Evolutionary conservation across 1,140 invertebrate genomes (phyloP), one percentile per base, ranked within the genome.

Genomic region (Atta texana): DNA sequence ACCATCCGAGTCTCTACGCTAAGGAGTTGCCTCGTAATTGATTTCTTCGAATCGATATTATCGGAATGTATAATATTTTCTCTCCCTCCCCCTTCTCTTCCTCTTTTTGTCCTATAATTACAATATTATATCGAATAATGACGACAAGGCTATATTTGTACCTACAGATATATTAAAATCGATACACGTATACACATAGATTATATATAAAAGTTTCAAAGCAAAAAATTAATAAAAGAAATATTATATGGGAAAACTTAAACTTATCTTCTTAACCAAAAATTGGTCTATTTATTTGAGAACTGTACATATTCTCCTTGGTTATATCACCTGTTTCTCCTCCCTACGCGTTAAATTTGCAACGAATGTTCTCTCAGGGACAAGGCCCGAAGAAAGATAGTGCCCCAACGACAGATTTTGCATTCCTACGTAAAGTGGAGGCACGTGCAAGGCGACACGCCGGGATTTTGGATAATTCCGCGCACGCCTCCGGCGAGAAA

Each of bases 41-140:
- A 87, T 89, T 89, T 89, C 88, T 89, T 57, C 53, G 66, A 75
- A 89, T 78, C 69, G 76, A 88, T 77, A 86, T 76, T 81, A 66
- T 72, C 49, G 53, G 31, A 8, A 12, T 55, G 21, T 68, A 49
- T 14, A 68, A 44, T 68, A 4, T 63, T 57, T 0, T 66, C 12
- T 61, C 34, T 59, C 51, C 1, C 16, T 34, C 49, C 21, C 44
- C 12, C 2, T 0, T 0, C 14, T 57, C 8, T 57, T 1, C 10
- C 7, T 28, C 21, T 44, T 55, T 16, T 28, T 28, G 12, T 51
- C 14, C 6, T 10, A 51, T 24, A 51, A 69, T 51, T 68, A 34
- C 0, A 34, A 34, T 6, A 44, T 44, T 69, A 69, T 24, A 51
- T 51, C 21, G 44, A 69, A 69, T 69, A 80, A 69, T 44, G 7